These are phyloP conservation scores for Piscicola geometra DNA, from an alignment of 2,888 invertebrate species.

Conservation along the genomic window DNA sequence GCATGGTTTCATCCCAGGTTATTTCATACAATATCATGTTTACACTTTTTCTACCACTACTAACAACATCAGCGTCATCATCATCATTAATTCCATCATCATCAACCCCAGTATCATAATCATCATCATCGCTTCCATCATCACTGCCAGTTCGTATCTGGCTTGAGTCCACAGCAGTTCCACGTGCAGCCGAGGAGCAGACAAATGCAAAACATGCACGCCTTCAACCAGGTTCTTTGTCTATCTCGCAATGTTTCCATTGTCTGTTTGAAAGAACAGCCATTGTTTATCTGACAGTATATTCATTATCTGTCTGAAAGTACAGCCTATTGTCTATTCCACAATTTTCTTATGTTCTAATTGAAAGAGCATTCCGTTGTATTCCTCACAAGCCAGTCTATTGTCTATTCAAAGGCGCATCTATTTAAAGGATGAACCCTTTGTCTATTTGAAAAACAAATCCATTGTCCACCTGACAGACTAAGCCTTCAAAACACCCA, in stretches of 20 bases:
- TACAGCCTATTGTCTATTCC: no score
- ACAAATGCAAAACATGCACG: background rate
- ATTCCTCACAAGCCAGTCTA: no score
- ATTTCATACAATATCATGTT: background rate
- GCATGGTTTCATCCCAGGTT: background rate
- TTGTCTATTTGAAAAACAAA: no score
- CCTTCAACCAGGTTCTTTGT: background rate
- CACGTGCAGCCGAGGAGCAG: background rate
- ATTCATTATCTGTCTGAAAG: background rate
- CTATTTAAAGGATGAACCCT: no score
- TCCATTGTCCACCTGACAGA: no score
- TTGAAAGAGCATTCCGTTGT: no score
- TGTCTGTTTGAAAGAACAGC: background rate
- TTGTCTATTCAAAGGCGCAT: no score
- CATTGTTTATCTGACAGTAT: background rate
- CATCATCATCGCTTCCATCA: slow-evolving; percentile 3
- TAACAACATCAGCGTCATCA: slow-evolving; percentile 1
- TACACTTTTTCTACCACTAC: background rate
- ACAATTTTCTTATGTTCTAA: no score
- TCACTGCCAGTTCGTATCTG: slow-evolving; percentile 6
- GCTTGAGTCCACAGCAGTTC: slow-evolving; percentile 9
- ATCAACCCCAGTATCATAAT: background rate
- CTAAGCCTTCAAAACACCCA: no score
- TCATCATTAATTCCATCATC: slow-evolving; percentile 4
- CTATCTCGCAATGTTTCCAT: background rate